These are phyloP conservation scores for Eilema sororculum DNA, from an alignment of 2,888 invertebrate species.

Conservation along the genomic window DNA sequence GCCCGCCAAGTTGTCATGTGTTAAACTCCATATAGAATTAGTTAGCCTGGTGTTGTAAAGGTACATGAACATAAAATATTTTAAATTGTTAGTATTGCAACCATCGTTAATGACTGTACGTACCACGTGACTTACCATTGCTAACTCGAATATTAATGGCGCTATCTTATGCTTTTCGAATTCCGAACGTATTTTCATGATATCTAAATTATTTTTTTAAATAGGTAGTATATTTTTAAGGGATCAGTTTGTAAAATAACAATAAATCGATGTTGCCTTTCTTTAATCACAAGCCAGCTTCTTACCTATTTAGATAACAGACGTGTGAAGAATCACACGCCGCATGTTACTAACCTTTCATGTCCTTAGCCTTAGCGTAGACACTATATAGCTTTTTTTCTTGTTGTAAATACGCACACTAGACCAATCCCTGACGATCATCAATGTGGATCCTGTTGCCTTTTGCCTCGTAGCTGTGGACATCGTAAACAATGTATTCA, in stretches of 20 bases:
- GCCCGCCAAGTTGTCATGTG: not conserved
- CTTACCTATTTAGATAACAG: slow-evolving; percentile 18
- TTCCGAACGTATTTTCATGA: not conserved
- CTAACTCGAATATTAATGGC: not conserved
- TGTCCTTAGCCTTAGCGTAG: slow-evolving; percentile 35
- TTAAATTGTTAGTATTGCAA: not conserved
- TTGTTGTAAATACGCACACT: slow-evolving; percentile 21
- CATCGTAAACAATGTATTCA: slow-evolving; percentile 80
- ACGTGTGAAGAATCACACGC: slow-evolving; percentile 17
- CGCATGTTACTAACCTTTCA: slow-evolving; percentile 42
- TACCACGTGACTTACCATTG: not conserved
- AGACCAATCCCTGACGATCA: slow-evolving; percentile 31
- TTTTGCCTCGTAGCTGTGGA: slow-evolving; percentile 38
- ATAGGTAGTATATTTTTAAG: slow-evolving; percentile 24
- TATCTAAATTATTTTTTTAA: not conserved
- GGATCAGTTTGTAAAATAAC: slow-evolving; percentile 73
- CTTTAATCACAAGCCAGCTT: slow-evolving; percentile 14
- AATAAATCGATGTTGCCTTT: not conserved
- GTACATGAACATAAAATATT: not conserved
- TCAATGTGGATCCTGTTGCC: slow-evolving; percentile 33
- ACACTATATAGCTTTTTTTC: slow-evolving; percentile 26
- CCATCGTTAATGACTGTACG: not conserved
- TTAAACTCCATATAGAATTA: not conserved
- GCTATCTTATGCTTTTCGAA: not conserved
- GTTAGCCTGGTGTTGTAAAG: not conserved